phyloP scores from a whole-genome alignment of 1,140 invertebrate species.

The Euwallacea fornicatus region DNA sequence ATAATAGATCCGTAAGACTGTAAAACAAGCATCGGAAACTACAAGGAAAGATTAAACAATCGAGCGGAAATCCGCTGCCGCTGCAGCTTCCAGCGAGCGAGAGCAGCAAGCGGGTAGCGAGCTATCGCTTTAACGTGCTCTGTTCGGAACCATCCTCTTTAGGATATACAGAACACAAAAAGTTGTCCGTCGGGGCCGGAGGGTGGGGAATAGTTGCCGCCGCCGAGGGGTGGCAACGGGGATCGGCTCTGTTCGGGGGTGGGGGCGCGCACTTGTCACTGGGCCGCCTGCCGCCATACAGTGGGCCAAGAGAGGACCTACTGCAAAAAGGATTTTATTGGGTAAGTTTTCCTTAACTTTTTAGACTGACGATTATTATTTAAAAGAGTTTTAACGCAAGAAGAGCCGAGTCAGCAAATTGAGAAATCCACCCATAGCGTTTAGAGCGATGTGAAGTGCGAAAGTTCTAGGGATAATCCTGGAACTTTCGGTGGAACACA shows the following conservation, averaged over 20 bases:
- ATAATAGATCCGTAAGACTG: not conserved
- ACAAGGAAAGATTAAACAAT: conserved; percentile 37
- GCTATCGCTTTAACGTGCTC: conserved; percentile 34
- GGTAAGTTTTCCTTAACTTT: too few species aligned
- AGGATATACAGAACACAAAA: conserved; percentile 53
- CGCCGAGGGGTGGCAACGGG: conserved; percentile 38
- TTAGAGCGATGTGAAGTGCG: too few species aligned
- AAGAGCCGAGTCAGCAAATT: too few species aligned
- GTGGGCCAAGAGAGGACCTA: not conserved
- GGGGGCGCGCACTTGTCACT: conserved; percentile 50
- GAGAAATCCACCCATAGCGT: too few species aligned
- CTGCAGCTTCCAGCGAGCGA: not conserved
- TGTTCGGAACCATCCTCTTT: conserved; percentile 45
- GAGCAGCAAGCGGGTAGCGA: conserved; percentile 9
- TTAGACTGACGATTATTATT: too few species aligned
- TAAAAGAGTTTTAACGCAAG: too few species aligned
- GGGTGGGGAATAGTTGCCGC: conserved; percentile 34
- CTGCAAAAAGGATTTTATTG: too few species aligned
- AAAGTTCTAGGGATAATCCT: too few species aligned
- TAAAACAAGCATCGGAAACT: conserved; percentile 35
- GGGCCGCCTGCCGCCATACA: conserved; percentile 40
- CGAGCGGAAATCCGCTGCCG: conserved; percentile 29
- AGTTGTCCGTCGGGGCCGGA: conserved; percentile 49
- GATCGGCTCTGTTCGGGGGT: conserved; percentile 31
- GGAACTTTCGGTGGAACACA: too few species aligned